phyloP scores from a whole-genome alignment of 2,113 vertebrate species.

The Fregetta grallaria region DNA sequence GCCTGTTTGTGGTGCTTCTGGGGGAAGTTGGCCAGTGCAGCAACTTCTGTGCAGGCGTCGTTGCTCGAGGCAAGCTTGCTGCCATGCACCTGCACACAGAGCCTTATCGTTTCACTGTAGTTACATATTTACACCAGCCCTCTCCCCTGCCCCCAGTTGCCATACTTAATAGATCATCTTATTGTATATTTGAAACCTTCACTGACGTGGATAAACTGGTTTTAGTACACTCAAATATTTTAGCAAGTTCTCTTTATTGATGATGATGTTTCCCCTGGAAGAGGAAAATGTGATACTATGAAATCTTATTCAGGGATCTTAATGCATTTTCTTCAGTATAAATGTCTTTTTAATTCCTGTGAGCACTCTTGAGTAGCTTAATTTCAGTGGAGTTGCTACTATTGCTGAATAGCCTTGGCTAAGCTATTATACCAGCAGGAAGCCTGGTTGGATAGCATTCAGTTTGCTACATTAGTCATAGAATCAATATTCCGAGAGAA shows the following conservation, averaged over 20 bases:
- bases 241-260: background rate
- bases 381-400: slow-evolving; percentile 44
- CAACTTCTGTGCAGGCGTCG: rapidly evolving
- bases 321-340: slow-evolving; percentile 20
- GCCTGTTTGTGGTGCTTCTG: background rate
- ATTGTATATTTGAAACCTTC: background rate
- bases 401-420: slow-evolving; percentile 40
- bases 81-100: background rate
- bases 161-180: background rate
- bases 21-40: background rate
- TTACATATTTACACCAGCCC: background rate
- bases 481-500: slow-evolving; percentile 62
- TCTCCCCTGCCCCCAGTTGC: background rate
- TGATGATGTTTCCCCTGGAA: background rate
- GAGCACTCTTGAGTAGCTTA: slow-evolving; percentile 16
- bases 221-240: background rate
- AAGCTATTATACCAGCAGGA: slow-evolving; percentile 62
- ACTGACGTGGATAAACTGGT: background rate
- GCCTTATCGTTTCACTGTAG: background rate
- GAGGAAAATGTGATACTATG: slow-evolving; percentile 6
- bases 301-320: slow-evolving; percentile 30
- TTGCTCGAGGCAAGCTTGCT: background rate
- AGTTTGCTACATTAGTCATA: slow-evolving; percentile 58
- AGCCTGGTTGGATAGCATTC: slow-evolving; percentile 44
- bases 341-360: slow-evolving; percentile 50